Conservation (phyloP, 2,888 invertebrate species). For the Ormyrus labotus region DNA sequence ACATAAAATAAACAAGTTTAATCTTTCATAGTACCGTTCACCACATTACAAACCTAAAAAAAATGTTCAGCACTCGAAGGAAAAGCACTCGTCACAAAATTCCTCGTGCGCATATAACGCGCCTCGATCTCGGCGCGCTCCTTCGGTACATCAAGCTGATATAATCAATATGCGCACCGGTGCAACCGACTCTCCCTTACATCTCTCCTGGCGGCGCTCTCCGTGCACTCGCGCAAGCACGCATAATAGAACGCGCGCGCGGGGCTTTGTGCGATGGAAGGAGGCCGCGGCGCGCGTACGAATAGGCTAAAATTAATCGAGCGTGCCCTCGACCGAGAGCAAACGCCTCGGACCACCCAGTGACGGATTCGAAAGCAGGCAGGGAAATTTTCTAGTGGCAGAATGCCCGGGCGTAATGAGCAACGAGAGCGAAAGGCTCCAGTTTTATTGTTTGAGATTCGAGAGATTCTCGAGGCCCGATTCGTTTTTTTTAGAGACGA, state of each 20-base stretch:
- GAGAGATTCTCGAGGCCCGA: too few species aligned
- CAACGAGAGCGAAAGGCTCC: too few species aligned
- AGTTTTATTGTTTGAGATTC: too few species aligned
- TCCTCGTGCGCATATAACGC: too few species aligned
- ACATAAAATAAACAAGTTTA: too few species aligned
- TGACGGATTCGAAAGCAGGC: constrained; percentile 7
- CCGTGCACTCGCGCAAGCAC: background rate
- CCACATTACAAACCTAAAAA: too few species aligned
- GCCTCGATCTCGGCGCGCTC: too few species aligned
- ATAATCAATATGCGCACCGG: constrained; percentile 4
- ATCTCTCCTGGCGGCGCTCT: background rate
- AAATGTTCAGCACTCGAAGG: too few species aligned
- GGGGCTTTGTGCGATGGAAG: constrained; percentile 17
- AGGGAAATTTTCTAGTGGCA: background rate
- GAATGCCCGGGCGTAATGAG: too few species aligned
- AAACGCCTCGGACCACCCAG: constrained; percentile 16
- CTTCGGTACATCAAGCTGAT: background rate
- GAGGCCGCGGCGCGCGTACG: background rate
- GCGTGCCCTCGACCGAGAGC: constrained; percentile 2
- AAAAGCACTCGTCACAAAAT: too few species aligned
- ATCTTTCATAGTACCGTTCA: too few species aligned
- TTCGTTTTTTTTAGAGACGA: too few species aligned
- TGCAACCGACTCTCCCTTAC: background rate
- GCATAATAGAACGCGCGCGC: constrained; percentile 20
- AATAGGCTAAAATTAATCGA: constrained; percentile 44